Base-by-base conservation (phyloP, 2,888 invertebrate species). In the Xylocampa areola region DNA sequence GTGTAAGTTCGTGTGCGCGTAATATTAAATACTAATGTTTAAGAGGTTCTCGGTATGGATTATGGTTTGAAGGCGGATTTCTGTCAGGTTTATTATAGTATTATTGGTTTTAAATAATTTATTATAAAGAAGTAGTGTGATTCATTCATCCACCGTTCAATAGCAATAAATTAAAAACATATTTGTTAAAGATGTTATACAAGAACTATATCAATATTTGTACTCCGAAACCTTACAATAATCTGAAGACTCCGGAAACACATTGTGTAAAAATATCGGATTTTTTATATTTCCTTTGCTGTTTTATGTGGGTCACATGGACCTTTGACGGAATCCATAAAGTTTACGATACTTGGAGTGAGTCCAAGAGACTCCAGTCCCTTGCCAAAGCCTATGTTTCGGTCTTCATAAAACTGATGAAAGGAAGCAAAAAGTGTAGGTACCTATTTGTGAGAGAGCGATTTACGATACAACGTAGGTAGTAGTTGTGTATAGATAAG, bases 341-440 rank as follows among this genome's bases (percentile, higher is more conserved):
- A 79, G 60, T 82, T 81, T 81, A 81, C 67, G 76, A 73, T 48
- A 54, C 40, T 82, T 83, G 82, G 82, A 84, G 76, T 60, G 57
- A 52, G 60, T 81, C 82, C 83, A 81, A 75, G 55, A 61, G 65
- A 57, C 58, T 55, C 51, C 51, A 63, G 68, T 70, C 59, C 60
- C 64, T 54, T 70, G 76, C 76, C 73, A 76, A 74, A 58, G 61
- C 45, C 41, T 61, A 48, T 49, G 57, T 41, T 58, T 53, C 41
- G 33, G 41, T 55, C 60, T 61, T 63, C 72, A 70, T 77, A 76
- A 77, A 77, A 68, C 64, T 66, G 64, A 69, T 59, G 51, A 44
- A 59, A 54, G 44, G 50, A 61, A 19, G 50, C 60, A 68, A 65
- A 64, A 68, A 65, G 41, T 35, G 13, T 32, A 33, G 43, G 17